Base-by-base conservation (phyloP, 1,140 invertebrate species). In the Aphis craccivora region DNA sequence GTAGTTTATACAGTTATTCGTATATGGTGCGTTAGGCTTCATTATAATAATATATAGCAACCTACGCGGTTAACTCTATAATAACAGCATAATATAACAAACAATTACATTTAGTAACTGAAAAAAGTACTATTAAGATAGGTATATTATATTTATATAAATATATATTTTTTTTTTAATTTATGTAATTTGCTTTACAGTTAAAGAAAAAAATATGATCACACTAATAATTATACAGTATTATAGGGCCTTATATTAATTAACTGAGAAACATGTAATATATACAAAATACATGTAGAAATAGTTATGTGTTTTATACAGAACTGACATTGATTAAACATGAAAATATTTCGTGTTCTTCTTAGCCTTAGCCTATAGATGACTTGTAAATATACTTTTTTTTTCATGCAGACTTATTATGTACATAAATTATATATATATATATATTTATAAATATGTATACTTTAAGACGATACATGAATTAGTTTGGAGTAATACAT, bases 401-500 rank as follows among this genome's bases (percentile, higher is more conserved):
- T 89, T 67, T 90, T 67, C 89, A 90, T 67, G 89, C 89, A 90
- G 53, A 90, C 89, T 90, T 90, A 90, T 90, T 90, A 67, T 67
- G 53, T 90, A 89, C 35, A 67, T 90, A 90, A 67, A 90, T 67
- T 88, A 90, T 67, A 89, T 55, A 87, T 25, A 89, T 25, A 89
- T 89, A 90, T 90, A 90, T 90, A 90, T 90, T 67, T 90, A 90
- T 67, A 90, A 90, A 90, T 90, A 90, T 67, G 89, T 90, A 90
- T 90, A 90, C 53, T 90, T 90, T 90, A 90, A 90, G 89, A 67
- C 37, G 89, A 90, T 67, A 90, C 37, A 43, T 90, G 89, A 67
- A 90, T 90, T 90, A 90, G 89, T 90, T 60, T 67, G 89, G 43
- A 67, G 89, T 90, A 90, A 90, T 90, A 90, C 89, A 90, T 90